Conservation (phyloP, 1,140 invertebrate species). For the Camponotus pennsylvanicus region DNA sequence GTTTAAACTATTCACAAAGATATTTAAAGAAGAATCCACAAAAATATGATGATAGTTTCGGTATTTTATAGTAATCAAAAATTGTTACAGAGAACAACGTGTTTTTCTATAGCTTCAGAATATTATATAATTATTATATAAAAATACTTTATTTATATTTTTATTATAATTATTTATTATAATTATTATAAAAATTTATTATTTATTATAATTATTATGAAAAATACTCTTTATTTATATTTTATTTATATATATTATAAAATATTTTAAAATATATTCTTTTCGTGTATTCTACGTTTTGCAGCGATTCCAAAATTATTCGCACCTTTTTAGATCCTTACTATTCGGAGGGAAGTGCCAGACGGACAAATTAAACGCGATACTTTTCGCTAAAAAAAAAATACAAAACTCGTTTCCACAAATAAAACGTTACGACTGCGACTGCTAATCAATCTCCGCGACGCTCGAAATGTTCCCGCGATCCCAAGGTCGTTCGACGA, state of each 20-base stretch:
- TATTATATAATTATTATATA: neutral
- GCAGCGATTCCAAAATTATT: neutral
- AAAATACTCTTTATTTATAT: too few relatives aligned
- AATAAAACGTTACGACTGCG: constrained; percentile 24
- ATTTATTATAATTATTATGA: neutral
- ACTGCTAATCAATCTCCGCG: neutral
- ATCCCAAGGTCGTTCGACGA: constrained; percentile 38
- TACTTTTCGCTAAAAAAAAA: constrained; percentile 17
- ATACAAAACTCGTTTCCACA: neutral
- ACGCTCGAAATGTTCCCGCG: neutral
- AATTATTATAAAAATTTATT: too few relatives aligned
- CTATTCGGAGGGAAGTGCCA: neutral
- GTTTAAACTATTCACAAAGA: neutral
- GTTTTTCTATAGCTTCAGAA: neutral
- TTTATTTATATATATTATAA: too few relatives aligned
- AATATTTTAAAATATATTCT: too few relatives aligned
- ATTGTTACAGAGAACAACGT: neutral
- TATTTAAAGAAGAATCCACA: neutral
- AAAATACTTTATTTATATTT: too few relatives aligned
- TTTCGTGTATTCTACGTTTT: neutral
- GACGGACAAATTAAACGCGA: neutral
- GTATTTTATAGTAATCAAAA: constrained; percentile 11
- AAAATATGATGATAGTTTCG: neutral
- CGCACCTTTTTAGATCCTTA: neutral
- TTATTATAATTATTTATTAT: too few relatives aligned